A percentile compares a stretch with the other conserved stretches of the same genome.
Conservation (phyloP, 2,113 vertebrate genomes). For the Ochotona curzoniae region DNA sequence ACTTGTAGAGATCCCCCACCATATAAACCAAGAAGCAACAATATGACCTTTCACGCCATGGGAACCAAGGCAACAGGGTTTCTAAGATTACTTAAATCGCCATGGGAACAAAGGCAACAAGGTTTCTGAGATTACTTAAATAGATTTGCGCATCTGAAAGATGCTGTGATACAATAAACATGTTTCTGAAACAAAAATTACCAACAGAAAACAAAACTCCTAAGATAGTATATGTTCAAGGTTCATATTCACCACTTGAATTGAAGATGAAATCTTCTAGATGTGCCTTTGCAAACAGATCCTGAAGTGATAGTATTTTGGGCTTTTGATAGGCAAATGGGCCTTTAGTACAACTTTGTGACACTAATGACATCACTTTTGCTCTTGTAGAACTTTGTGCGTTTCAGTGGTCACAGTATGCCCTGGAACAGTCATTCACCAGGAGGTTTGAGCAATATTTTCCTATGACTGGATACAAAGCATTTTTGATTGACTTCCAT, state of each 20-base stretch:
- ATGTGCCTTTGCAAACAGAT: background rate
- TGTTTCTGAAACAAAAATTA: background rate
- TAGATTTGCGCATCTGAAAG: background rate
- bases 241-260: background rate
- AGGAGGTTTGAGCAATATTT: slow-evolving; percentile 31
- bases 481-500: slow-evolving; percentile 25
- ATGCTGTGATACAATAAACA: background rate
- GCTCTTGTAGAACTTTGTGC: slow-evolving; percentile 31
- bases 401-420: slow-evolving; percentile 4
- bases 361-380: slow-evolving; percentile 3
- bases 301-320: background rate
- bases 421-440: background rate
- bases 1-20: too few relatives aligned
- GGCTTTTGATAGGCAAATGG: background rate
- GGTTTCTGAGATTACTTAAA: background rate
- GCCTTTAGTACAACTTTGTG: slow-evolving; percentile 24
- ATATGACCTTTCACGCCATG: background rate
- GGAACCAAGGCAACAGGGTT: background rate
- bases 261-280: background rate
- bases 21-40: background rate
- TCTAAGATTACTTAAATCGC: background rate
- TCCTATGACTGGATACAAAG: background rate
- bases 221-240: background rate
- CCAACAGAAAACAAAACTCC: background rate
- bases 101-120: background rate